A percentile compares a stretch with the other conserved stretches of the same genome.
Conservation (phyloP, 2,797 vertebrate species). For the Sylvia borin region DNA sequence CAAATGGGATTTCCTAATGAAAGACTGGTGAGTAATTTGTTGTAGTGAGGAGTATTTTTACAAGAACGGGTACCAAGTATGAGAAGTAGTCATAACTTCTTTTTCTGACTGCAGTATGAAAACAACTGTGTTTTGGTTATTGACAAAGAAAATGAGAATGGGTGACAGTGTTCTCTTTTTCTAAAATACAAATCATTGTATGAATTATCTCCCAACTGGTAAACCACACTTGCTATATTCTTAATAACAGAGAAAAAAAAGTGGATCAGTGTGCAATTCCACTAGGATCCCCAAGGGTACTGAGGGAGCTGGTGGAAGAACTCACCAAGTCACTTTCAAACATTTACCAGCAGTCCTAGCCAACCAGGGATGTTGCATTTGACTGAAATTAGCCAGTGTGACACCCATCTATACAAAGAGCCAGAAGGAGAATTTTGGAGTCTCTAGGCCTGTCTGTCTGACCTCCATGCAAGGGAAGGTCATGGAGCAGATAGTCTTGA, state of each 20-base stretch:
- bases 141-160: background rate
- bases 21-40: background rate
- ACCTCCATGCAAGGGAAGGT: fast-evolving
- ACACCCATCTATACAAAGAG: fast-evolving
- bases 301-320: background rate
- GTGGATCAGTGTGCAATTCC: background rate
- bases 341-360: background rate
- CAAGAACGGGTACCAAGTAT: background rate
- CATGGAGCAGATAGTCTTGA: background rate
- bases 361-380: fast-evolving
- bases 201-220: background rate
- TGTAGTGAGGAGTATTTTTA: background rate
- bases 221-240: background rate
- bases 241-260: background rate
- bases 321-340: background rate
- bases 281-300: background rate
- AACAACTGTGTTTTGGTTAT: background rate
- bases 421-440: background rate
- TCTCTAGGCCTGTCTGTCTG: background rate
- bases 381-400: background rate
- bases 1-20: constrained; percentile 6
- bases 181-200: background rate
- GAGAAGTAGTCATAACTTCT: background rate
- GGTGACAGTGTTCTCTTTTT: background rate
- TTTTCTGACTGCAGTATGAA: background rate